Base-by-base conservation (phyloP, 1,140 invertebrate genomes). In the Drosophila littoralis region DNA sequence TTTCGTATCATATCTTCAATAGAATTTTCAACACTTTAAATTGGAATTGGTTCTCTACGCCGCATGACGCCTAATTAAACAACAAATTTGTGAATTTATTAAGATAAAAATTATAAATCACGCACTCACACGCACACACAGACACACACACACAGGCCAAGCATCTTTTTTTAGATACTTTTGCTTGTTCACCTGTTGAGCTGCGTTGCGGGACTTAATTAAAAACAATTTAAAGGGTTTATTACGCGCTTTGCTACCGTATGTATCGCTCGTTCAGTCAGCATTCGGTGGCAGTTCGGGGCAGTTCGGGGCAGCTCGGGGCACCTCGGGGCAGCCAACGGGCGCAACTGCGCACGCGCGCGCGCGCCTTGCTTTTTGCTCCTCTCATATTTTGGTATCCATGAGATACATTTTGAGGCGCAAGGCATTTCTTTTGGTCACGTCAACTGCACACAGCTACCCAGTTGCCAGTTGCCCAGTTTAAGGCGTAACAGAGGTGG, bases 151-250 rank as follows among this genome's bases (percentile, higher is more conserved):
- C 22, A 33, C 45, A 54, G 54, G 28, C 45, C 7, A 6, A 22
- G 59, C 36, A 40, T 36, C 22, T 33, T n/a, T 33, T 54, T 35
- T 52, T 61, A 28, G 22, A 28, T 28, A 28, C 22, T 79, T 71
- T 60, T 55, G 73, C 64, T 57, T 67, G 77, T 66, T 63, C 63
- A 78, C 69, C 81, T 81, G 81, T 70, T 58, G 50, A 68, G 81
- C 71, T 72, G 8, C 58, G 57, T 40, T 28, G 45, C 74, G 51
- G 79, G 46, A 78, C 85, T 79, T 91, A 90, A 91, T 91, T 91
- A 91, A 91, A 91, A 85, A 75, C 84, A 85, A 82, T 88, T 91
- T 89, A 91, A 91, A 88, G 86, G 77, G 83, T 91, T 91, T 75
- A 89, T 91, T 91, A 90, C 85, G 76, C 77, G 70, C 71, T 45